Base-by-base conservation (phyloP, 1,140 invertebrate genomes). In the Heliconius congener region DNA sequence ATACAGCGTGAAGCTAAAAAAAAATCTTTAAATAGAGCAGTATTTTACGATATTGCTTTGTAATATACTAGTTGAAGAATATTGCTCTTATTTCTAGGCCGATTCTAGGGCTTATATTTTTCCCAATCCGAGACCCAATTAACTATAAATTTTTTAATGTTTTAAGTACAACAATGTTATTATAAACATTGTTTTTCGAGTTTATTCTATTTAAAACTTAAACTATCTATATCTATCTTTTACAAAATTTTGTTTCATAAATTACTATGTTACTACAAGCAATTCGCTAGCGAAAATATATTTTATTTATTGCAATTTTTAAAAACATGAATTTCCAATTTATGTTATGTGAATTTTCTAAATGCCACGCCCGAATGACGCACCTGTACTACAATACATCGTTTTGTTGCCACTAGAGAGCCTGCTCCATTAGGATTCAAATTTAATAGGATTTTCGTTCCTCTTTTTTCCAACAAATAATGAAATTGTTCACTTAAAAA, bases 281-380 rank as follows among this genome's bases (percentile, higher is more conserved):
- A 42, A 11, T 13, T 42, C 11, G 11, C 11, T 42, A 42, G 39
- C 39, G 11, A 42, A 42, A 42, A 42, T 11, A 8, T 0, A 13
- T 42, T 13, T 42, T 42, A 4, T 13, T 46, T 4, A 46, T 46
- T 46, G 13, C 11, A 46, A 46, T 46, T 46, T 46, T 57, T 23
- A n/a, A 57, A 57, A 23, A n/a, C n/a, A 57, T 23, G 23, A 23
- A 23, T 23, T 57, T 57, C 0, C n/a, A n/a, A 23, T 57, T 57
- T 57, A n/a, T 4, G n/a, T 57, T 57, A 8, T 23, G n/a, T 66
- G 13, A 66, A 66, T 30, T 16, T 23, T 66, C n/a, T 30, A 66
- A 66, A 27, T 66, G 60, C 60, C 60, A 66, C 60, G 60, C 60
- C 60, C 60, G 60, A 66, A 66, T 66, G 60, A 66, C 60, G 60